These are phyloP conservation scores for Cantharis flavilabris DNA, from an alignment of 2,888 invertebrate species.

Conservation along the genomic window DNA sequence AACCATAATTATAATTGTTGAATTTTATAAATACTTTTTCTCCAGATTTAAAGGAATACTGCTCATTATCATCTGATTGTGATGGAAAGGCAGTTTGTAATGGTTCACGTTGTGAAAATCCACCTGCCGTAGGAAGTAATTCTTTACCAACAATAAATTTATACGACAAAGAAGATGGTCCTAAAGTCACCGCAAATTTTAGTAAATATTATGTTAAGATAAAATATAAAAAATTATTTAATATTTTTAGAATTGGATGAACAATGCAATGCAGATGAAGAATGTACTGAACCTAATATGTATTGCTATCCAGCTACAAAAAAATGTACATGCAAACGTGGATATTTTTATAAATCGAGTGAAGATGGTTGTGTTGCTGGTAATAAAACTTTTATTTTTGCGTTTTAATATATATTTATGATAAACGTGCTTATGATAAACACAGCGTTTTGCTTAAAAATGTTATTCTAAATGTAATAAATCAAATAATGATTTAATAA, in stretches of 20 bases:
- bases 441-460: no score
- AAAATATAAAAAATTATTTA: neutral
- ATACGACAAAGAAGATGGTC: neutral
- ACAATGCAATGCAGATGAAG: neutral
- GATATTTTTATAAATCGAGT: constrained; percentile 13
- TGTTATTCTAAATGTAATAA: no score
- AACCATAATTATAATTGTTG: neutral
- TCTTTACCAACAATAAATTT: neutral
- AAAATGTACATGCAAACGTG: constrained; percentile 27
- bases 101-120: neutral
- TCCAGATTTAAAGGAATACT: constrained; percentile 13
- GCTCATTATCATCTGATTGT: constrained; percentile 21
- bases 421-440: no score
- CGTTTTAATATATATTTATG: no score
- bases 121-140: neutral
- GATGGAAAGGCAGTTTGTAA: neutral
- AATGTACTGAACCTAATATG: constrained; percentile 8
- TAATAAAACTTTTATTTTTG: constrained; percentile 2
- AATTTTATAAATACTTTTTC: neutral
- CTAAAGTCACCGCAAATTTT: neutral
- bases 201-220: neutral
- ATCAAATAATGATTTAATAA: no score
- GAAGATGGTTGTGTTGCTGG: constrained; percentile 12
- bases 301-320: constrained; percentile 18
- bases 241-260: neutral